Evolutionary conservation across 2,797 vertebrate genomes (phyloP).

Genomic region (Enteromius paludinosus): DNA sequence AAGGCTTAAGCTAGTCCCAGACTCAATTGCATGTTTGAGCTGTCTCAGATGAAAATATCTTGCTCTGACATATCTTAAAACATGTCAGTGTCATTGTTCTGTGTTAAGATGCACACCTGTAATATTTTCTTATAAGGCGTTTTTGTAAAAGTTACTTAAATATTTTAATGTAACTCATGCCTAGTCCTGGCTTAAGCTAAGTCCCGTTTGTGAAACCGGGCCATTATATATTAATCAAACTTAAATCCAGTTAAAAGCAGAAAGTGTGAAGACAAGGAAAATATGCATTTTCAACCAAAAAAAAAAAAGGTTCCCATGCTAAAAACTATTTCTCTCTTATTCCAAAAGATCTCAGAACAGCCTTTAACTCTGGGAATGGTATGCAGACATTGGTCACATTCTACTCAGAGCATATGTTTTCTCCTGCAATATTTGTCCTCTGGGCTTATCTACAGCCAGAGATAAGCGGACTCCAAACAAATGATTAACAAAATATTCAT

Average conservation of each 20-base stretch:
- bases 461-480: conserved; percentile 59
- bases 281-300: background rate
- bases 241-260: background rate
- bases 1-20: too few relatives aligned
- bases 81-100: too few relatives aligned
- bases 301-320: background rate
- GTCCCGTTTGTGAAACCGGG: too few relatives aligned
- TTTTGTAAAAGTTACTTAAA: too few relatives aligned
- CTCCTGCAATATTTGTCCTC: conserved; percentile 55
- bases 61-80: too few relatives aligned
- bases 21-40: too few relatives aligned
- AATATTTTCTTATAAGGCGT: too few relatives aligned
- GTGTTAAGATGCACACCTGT: too few relatives aligned
- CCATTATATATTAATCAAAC: background rate
- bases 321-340: background rate
- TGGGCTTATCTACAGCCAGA: conserved; percentile 52
- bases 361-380: conserved; percentile 50
- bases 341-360: background rate
- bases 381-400: conserved; percentile 43
- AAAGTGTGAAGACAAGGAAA: background rate
- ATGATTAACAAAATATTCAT: conserved; percentile 60
- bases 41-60: too few relatives aligned
- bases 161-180: too few relatives aligned
- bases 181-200: too few relatives aligned
- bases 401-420: conserved; percentile 43